These are phyloP conservation scores for Alfaro cultratus DNA, from an alignment of 2,797 vertebrate genomes.

Conservation along the genomic window DNA sequence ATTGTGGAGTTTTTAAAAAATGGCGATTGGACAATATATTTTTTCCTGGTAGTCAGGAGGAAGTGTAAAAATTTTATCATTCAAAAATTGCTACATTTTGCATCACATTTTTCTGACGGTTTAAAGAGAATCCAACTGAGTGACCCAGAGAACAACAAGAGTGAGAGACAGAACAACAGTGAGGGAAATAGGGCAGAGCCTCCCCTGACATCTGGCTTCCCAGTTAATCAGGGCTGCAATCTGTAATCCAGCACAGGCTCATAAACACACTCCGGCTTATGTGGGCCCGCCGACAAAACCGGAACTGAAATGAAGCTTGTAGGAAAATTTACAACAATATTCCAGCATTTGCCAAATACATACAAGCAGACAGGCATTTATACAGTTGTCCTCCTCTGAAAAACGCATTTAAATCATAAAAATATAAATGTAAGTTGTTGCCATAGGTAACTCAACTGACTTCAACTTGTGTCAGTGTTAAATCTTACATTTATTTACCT, in stretches of 20 bases:
- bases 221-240: slow-evolving; percentile 40
- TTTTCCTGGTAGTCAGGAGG: no score
- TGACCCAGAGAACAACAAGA: background rate
- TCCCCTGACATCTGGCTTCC: slow-evolving; percentile 47
- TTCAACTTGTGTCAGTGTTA: background rate
- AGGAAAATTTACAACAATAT: background rate
- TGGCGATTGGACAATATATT: no score
- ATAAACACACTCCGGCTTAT: slow-evolving; percentile 19
- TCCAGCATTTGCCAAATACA: background rate
- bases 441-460: background rate
- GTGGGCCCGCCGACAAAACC: slow-evolving; percentile 1
- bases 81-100: background rate
- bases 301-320: slow-evolving; percentile 28
- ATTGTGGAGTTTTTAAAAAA: no score
- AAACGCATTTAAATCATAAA: background rate
- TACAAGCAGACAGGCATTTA: background rate
- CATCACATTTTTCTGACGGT: background rate
- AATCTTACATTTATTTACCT: background rate
- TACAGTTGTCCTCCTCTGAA: background rate
- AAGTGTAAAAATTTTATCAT: background rate
- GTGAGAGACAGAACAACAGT: background rate
- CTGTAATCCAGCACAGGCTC: slow-evolving; percentile 32
- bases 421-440: background rate
- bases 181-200: slow-evolving; percentile 19
- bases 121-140: background rate